Percentiles rank a stretch among this genome's conserved stretches.
Conservation (phyloP, 2,113 vertebrate species). For the Tursiops truncatus region DNA sequence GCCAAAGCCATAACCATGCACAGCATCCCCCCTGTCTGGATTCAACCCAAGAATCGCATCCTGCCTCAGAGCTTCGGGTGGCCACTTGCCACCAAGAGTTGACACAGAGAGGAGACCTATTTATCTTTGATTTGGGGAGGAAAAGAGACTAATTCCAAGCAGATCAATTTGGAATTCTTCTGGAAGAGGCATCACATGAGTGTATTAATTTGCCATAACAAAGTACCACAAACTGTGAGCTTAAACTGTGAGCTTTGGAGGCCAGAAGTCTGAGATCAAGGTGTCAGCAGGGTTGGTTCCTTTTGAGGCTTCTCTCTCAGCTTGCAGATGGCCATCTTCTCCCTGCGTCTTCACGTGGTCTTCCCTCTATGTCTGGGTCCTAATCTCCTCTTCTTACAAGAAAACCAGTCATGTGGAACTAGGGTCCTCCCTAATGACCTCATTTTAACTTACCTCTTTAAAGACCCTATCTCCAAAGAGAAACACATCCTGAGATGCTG, state of each 20-base stretch:
- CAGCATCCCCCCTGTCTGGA: too few relatives aligned
- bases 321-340: fast-evolving
- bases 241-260: background rate
- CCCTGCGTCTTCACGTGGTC: background rate
- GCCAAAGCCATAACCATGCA: fast-evolving
- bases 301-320: background rate
- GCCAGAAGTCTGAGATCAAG: background rate
- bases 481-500: background rate
- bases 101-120: background rate
- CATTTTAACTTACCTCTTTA: background rate
- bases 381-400: background rate
- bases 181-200: background rate
- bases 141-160: background rate
- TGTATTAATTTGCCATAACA: background rate
- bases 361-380: too few relatives aligned
- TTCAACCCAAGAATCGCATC: background rate
- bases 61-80: fast-evolving
- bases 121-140: background rate
- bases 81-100: too few relatives aligned
- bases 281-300: too few relatives aligned
- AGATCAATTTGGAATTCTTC: background rate
- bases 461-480: background rate
- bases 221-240: background rate
- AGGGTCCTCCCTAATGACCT: background rate
- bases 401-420: background rate